Conservation (phyloP, 2,113 vertebrate species). For the Pelobates fuscus region DNA sequence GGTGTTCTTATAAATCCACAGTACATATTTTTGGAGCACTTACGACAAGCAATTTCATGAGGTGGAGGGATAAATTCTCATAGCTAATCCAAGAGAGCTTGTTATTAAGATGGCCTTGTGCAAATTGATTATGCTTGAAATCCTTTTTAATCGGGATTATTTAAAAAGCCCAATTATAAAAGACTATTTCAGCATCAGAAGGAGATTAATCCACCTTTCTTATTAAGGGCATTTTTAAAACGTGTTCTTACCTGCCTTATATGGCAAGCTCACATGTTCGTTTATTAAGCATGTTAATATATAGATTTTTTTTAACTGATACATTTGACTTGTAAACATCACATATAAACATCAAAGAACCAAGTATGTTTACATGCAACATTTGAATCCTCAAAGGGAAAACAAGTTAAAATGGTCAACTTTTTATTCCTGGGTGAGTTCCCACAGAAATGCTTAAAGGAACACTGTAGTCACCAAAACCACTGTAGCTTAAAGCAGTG, state of each 20-base stretch:
- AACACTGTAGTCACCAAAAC: too few relatives aligned
- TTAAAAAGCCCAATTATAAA: slow-evolving; percentile 70
- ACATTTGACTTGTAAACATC: not conserved
- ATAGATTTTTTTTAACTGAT: not conserved
- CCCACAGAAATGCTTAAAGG: too few relatives aligned
- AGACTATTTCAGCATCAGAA: slow-evolving; percentile 59
- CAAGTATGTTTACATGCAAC: too few relatives aligned
- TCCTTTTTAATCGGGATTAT: slow-evolving; percentile 69
- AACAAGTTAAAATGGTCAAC: too few relatives aligned
- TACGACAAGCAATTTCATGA: slow-evolving; percentile 59
- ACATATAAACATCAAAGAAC: not conserved
- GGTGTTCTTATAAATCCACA: slow-evolving; percentile 37
- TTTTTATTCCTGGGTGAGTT: too few relatives aligned
- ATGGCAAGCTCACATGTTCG: not conserved
- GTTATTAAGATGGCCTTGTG: slow-evolving; percentile 65
- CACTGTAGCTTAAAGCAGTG: too few relatives aligned
- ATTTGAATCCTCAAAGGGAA: too few relatives aligned
- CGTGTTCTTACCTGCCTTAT: slow-evolving; percentile 46
- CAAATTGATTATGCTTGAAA: slow-evolving; percentile 72
- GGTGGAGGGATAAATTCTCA: slow-evolving; percentile 59
- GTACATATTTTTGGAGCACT: slow-evolving; percentile 49
- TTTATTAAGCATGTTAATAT: not conserved
- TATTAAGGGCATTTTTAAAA: slow-evolving; percentile 52
- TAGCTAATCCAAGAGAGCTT: slow-evolving; percentile 63
- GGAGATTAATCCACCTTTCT: slow-evolving; percentile 55